These are phyloP conservation scores for Argyresthia goedartella DNA, from an alignment of 2,888 invertebrate species.

Conservation along the genomic window DNA sequence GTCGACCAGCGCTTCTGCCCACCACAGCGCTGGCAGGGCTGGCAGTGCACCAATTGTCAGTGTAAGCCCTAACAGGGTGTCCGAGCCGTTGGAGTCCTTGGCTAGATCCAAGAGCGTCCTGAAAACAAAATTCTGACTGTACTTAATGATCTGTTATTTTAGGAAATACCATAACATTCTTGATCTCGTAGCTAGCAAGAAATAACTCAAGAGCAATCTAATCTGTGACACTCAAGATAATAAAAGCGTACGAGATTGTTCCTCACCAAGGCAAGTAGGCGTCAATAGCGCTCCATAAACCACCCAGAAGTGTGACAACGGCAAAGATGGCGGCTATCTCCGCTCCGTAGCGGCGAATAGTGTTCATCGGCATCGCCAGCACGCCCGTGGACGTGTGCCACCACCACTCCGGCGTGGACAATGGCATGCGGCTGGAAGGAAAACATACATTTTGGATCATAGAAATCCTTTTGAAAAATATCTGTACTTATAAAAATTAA, in stretches of 20 bases:
- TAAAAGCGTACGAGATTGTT: no score
- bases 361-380: slow-evolving; percentile 83
- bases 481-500: no score
- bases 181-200: no score
- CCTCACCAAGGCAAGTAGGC: slow-evolving; percentile 79
- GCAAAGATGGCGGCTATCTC: slow-evolving; percentile 79
- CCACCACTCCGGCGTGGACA: slow-evolving; percentile 90
- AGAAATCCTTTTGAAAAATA: no score
- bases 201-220: no score
- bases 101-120: slow-evolving; percentile 74
- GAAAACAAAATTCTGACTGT: slow-evolving; percentile 21
- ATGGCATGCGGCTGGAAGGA: slow-evolving; percentile 74
- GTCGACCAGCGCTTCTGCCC: slow-evolving; percentile 86
- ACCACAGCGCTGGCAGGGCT: slow-evolving; percentile 78
- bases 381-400: slow-evolving; percentile 86
- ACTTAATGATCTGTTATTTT: no score
- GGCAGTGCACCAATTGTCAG: slow-evolving; percentile 78
- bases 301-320: slow-evolving; percentile 78
- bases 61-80: slow-evolving; percentile 75
- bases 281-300: slow-evolving; percentile 86
- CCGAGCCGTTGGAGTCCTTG: no score
- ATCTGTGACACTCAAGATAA: no score
- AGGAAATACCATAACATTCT: no score
- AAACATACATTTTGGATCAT: no score
- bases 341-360: slow-evolving; percentile 80